Base-by-base conservation (phyloP, 2,113 vertebrate species). In the Syrrhaptes paradoxus region DNA sequence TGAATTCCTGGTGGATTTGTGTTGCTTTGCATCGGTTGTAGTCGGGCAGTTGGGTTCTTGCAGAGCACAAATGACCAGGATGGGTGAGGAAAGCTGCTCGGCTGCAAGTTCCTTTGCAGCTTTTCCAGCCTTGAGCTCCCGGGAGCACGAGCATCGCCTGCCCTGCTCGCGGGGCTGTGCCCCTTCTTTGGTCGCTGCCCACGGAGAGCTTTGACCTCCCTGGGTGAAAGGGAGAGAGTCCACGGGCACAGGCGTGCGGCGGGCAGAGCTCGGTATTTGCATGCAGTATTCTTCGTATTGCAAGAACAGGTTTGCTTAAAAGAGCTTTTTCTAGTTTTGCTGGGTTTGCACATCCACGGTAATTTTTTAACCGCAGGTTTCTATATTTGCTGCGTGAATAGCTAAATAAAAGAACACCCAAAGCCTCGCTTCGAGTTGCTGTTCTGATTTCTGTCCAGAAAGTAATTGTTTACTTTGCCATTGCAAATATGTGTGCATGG, bases 181-280 rank as follows among this genome's bases (percentile, higher is more conserved):
- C 36, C 6, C 34, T 11, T n/a, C 41, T 46, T 21, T 7, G 34
- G 16, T 3, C 29, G 18, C 46, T 5, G 46, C 19, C 8, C 16
- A 2, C 2, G 2, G n/a, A n/a, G 36, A 11, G 65, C 13, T 46
- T 76, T 28, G 51, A 77, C 65, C 25, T 58, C 43, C 18, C 3
- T 3, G 4, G 26, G 8, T 57, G 20, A 7, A 43, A 61, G 38
- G 38, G 38, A 31, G 15, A 10, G 34, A 45, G 45, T 21, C 76
- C 52, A 2, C 0, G 7, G 34, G 26, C 6, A 7, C 15, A 12
- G 8, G 24, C 2, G 9, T 10, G 9, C 6, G 41, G 5, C 45
- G 41, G 51, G 16, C 72, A 75, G 52, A 36, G 72, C 66, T 54
- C 26, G 0, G 17, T 18, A 1, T 9, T 29, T 28, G 3, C 9